phyloP scores from a whole-genome alignment of 2,888 invertebrate genomes.

The Metacarcinus magister region DNA sequence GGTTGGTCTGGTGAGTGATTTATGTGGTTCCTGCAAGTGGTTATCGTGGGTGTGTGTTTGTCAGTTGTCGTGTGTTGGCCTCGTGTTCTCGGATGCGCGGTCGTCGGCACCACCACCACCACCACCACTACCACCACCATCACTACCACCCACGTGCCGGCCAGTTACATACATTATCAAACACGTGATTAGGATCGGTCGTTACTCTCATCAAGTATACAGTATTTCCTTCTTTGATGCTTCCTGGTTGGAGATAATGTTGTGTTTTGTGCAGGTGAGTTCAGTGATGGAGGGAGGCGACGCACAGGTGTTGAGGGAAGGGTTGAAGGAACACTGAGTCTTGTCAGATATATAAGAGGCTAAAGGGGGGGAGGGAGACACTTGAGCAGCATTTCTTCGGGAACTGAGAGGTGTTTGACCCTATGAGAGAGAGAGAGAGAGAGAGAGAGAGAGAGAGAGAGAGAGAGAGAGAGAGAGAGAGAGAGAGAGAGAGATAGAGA shows the following conservation, averaged over 20 bases:
- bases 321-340: neutral
- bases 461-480: slow-evolving; percentile 55
- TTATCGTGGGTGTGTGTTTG: neutral
- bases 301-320: neutral
- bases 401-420: neutral
- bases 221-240: neutral
- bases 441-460: slow-evolving; percentile 9
- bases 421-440: slow-evolving; percentile 40
- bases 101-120: slow-evolving; percentile 26
- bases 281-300: neutral
- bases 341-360: slow-evolving; percentile 7
- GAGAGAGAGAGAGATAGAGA: slow-evolving; percentile 50
- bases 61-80: neutral
- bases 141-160: neutral
- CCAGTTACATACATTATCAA: neutral
- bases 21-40: neutral
- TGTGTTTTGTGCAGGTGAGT: neutral
- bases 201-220: neutral
- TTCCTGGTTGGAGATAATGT: neutral
- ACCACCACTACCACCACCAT: no score
- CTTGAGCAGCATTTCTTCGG: slow-evolving; percentile 1
- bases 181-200: neutral
- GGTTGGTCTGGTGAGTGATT: neutral
- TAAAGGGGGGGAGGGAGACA: neutral
- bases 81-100: neutral